Conservation (phyloP, 2,888 invertebrate species). For the Philhelius pedissequus region DNA sequence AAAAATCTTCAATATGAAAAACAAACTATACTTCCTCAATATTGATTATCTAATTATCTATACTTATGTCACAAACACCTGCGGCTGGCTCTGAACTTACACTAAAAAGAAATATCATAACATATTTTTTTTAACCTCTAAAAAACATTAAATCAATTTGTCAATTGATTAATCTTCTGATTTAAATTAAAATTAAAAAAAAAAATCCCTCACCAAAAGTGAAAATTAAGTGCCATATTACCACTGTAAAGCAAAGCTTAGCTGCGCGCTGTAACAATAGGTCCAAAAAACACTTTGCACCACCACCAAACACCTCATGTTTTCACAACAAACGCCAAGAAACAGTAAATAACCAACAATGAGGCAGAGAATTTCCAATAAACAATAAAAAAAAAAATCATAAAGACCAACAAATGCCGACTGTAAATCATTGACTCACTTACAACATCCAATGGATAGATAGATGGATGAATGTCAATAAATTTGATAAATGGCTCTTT, state of each 20-base stretch:
- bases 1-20: too few relatives aligned
- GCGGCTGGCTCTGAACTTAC: too few relatives aligned
- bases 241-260: constrained; percentile 8
- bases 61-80: too few relatives aligned
- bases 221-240: constrained; percentile 46
- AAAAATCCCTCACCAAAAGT: constrained; percentile 22
- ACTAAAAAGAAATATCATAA: too few relatives aligned
- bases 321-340: constrained; percentile 32
- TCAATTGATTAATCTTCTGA: constrained; percentile 2
- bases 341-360: constrained; percentile 49
- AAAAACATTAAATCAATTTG: not conserved
- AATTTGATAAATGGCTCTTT: constrained; percentile 73
- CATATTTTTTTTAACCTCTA: not conserved
- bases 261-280: not conserved
- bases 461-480: constrained; percentile 74
- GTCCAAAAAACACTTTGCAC: not conserved
- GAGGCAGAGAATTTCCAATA: constrained; percentile 13
- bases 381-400: constrained; percentile 34
- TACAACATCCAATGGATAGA: constrained; percentile 56
- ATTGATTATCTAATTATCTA: too few relatives aligned
- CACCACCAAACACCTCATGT: not conserved
- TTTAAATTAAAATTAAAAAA: not conserved
- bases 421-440: constrained; percentile 67
- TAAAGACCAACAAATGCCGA: constrained; percentile 51
- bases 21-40: too few relatives aligned